Percentiles rank a stretch among this genome's conserved stretches.
Conservation (phyloP, 2,797 vertebrate species). For the Malurus splendens region DNA sequence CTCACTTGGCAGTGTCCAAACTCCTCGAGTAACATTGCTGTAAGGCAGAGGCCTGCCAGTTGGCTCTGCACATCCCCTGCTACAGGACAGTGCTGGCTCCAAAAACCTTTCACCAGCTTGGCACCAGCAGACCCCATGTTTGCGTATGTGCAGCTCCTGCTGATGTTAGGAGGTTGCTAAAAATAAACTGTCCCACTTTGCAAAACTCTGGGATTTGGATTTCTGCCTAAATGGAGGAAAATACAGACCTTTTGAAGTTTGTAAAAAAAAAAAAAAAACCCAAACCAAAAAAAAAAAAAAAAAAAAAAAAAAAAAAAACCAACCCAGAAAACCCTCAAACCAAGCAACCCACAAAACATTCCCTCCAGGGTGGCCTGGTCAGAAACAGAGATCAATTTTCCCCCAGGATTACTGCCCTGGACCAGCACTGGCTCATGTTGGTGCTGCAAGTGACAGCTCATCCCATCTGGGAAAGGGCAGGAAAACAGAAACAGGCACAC, state of each 20-base stretch:
- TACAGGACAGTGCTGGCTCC: neutral
- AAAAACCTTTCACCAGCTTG: neutral
- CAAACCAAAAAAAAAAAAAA: neutral
- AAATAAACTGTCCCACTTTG: neutral
- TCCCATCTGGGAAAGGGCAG: neutral
- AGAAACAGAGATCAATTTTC: neutral
- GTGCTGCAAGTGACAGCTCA: neutral
- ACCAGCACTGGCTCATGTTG: neutral
- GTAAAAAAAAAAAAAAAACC: neutral
- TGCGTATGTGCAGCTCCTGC: neutral
- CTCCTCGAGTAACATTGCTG: neutral
- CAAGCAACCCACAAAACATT: neutral
- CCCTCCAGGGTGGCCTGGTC: neutral
- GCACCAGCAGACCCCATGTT: neutral
- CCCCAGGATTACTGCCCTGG: neutral
- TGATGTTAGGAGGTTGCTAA: neutral
- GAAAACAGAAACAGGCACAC: neutral
- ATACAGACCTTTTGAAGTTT: neutral
- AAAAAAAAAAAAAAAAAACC: neutral
- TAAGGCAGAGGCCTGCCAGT: neutral
- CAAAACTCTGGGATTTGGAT: neutral
- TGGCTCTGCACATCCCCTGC: neutral
- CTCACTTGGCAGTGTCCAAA: conserved; percentile 1
- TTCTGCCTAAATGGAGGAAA: neutral
- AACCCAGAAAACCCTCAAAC: neutral